These are phyloP conservation scores for Catostylus mosaicus DNA, from an alignment of 30 jellyfish, hydroid and myxozoan genomes.

Conservation along the genomic window DNA sequence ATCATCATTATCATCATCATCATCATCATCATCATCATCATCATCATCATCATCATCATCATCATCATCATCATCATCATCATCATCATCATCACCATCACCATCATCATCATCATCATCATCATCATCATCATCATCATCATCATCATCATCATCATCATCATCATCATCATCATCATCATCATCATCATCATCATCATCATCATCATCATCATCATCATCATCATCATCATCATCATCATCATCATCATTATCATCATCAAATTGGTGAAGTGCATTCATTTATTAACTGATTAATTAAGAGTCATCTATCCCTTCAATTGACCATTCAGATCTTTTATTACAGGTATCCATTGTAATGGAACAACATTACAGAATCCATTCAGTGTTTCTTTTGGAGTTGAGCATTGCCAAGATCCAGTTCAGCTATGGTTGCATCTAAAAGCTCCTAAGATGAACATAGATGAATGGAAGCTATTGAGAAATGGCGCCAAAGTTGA, in stretches of 20 bases:
- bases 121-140: slow-evolving; percentile 2
- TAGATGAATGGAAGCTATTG: slow-evolving; percentile 18
- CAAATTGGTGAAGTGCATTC: too few species aligned
- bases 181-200: neutral
- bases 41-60: slow-evolving; percentile 1
- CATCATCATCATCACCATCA: neutral
- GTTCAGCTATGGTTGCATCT: slow-evolving; percentile 9
- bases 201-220: neutral
- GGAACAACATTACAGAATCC: neutral
- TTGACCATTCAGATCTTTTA: neutral
- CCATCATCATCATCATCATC: neutral
- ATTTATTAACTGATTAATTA: too few species aligned
- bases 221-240: neutral
- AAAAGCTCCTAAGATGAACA: neutral
- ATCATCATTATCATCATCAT: too few species aligned
- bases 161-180: neutral
- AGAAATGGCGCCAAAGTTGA: slow-evolving; percentile 4
- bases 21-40: neutral
- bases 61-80: neutral
- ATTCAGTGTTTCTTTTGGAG: slow-evolving; percentile 3
- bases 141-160: neutral
- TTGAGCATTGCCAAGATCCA: slow-evolving; percentile 21
- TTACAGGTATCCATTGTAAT: neutral
- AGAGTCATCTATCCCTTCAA: too few species aligned
- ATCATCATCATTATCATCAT: neutral